Evolutionary conservation across 2,113 vertebrate species (phyloP).

Genomic region (Pyrgilauda ruficollis): DNA sequence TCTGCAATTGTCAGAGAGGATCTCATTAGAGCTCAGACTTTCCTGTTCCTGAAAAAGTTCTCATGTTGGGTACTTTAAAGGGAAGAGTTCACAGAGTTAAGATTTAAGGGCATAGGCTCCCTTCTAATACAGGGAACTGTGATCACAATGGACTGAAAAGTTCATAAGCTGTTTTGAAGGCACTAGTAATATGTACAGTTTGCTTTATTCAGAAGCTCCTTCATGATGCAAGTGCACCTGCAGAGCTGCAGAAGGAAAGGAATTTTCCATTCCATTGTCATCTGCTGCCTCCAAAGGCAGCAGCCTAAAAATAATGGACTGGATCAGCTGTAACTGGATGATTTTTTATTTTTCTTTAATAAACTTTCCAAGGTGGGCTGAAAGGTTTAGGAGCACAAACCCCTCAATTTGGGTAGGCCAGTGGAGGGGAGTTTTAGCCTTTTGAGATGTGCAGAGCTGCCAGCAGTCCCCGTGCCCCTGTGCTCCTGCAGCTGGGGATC

Average conservation of each 20-base stretch:
- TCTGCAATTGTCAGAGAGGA: constrained; percentile 56
- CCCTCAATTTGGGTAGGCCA: background rate
- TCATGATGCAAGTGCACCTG: constrained; percentile 50
- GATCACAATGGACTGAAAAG: constrained; percentile 58
- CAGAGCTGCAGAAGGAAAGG: constrained; percentile 40
- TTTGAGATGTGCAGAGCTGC: background rate
- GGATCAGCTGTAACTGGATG: background rate
- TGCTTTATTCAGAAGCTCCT: constrained; percentile 55
- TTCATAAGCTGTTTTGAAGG: constrained; percentile 64
- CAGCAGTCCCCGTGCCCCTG: background rate
- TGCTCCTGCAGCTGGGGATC: background rate
- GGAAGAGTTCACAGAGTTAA: constrained; percentile 56
- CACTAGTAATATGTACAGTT: constrained; percentile 51
- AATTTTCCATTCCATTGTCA: constrained; percentile 53
- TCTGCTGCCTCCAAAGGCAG: background rate
- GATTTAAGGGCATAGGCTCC: constrained; percentile 54
- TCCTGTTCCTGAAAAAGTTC: constrained; percentile 60
- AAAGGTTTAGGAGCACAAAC: background rate
- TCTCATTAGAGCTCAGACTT: constrained; percentile 61
- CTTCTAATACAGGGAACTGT: constrained; percentile 53
- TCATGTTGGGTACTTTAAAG: constrained; percentile 54
- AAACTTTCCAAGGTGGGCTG: background rate
- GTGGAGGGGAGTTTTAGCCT: background rate
- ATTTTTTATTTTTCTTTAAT: background rate
- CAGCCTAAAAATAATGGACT: constrained; percentile 10